These are phyloP conservation scores for Rhea americana DNA, from an alignment of 2,113 vertebrate genomes.

Conservation along the genomic window DNA sequence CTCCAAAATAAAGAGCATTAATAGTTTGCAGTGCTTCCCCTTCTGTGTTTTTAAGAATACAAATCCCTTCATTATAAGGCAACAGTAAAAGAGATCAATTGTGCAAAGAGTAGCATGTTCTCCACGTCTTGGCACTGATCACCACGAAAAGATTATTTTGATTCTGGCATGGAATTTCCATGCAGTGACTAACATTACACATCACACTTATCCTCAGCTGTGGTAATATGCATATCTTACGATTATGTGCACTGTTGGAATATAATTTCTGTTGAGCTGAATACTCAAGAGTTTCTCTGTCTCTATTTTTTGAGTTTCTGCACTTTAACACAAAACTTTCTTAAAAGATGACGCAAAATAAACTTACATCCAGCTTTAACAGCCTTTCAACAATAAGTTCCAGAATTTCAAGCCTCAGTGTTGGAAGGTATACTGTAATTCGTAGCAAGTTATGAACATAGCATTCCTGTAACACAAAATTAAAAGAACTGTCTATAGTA, in stretches of 20 bases:
- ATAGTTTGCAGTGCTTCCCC: not conserved
- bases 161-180: not conserved
- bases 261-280: not conserved
- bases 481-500: not conserved
- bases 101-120: not conserved
- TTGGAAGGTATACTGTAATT: slow-evolving; percentile 86
- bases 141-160: not conserved
- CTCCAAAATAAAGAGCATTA: not conserved
- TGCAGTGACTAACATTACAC: not conserved
- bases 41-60: not conserved
- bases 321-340: not conserved
- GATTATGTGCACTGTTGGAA: not conserved
- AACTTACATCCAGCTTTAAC: slow-evolving; percentile 92
- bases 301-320: not conserved
- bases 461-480: slow-evolving; percentile 85
- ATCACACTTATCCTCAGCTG: not conserved
- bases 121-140: not conserved
- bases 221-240: not conserved
- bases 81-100: not conserved
- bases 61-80: not conserved
- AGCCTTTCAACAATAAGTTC: slow-evolving; percentile 89
- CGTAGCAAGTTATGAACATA: slow-evolving; percentile 93
- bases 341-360: not conserved
- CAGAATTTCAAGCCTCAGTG: slow-evolving; percentile 85
- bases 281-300: not conserved